Evolutionary conservation across 1,140 invertebrate species (phyloP).

Genomic region (Araneus ventricosus): DNA sequence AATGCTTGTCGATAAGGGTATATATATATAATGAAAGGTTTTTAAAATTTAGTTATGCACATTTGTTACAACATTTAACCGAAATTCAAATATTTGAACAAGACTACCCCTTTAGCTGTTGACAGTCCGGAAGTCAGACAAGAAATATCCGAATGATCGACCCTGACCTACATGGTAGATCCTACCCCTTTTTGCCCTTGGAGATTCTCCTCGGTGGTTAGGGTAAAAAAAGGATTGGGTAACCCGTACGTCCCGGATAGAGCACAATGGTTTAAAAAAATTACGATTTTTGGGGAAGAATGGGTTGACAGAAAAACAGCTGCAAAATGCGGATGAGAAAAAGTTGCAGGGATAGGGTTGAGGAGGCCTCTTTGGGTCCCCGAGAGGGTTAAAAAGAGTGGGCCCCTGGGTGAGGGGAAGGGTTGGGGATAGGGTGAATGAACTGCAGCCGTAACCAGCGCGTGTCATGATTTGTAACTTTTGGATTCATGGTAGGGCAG

Average conservation of each 20-base stretch:
- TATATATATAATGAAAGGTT: too few relatives aligned
- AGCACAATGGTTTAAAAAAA: constrained; percentile 43
- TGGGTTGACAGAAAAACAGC: constrained; percentile 41
- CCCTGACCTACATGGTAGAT: constrained; percentile 41
- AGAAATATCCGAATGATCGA: constrained; percentile 22
- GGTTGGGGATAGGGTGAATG: constrained; percentile 61
- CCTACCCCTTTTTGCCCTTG: constrained; percentile 68
- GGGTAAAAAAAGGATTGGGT: constrained; percentile 3
- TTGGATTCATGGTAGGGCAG: neutral
- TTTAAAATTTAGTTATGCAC: too few relatives aligned
- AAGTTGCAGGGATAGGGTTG: constrained; percentile 52
- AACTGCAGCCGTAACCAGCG: constrained; percentile 20
- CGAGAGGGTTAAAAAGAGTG: constrained; percentile 29
- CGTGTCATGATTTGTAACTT: constrained; percentile 38
- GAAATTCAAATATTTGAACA: neutral
- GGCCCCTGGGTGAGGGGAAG: constrained; percentile 41
- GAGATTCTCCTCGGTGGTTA: constrained; percentile 7
- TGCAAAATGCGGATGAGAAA: constrained; percentile 39
- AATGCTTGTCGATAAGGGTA: too few relatives aligned
- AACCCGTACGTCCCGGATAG: constrained; percentile 58
- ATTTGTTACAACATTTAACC: too few relatives aligned
- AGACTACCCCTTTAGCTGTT: neutral
- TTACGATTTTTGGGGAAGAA: constrained; percentile 28
- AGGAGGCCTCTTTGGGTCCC: constrained; percentile 26
- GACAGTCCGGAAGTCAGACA: constrained; percentile 23